Evolutionary conservation across 2,888 invertebrate species (phyloP), one percentile per base, ranked within the genome.

Genomic region (Dione juno): DNA sequence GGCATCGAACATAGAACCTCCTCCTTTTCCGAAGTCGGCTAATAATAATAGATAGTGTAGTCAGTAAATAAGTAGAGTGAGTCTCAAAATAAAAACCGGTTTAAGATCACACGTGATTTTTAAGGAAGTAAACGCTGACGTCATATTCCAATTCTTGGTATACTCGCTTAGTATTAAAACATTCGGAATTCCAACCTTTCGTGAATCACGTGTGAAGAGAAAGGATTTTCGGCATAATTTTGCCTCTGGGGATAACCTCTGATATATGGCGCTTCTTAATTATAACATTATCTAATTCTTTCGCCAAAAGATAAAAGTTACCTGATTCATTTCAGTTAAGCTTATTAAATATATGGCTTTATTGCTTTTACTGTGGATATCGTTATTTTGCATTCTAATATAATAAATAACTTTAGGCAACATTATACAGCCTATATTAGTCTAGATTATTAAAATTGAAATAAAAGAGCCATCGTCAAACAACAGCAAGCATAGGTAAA

Each of bases 171-270:
- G n/a, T n/a, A n/a, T 7, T 8, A 45, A 61, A 43, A 35, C 45
- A 28, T 0, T 61, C 1, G 61, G 45, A 35, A 61, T 45, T 61
- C n/a, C 28, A 28, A 45, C 28, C 40, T 40, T 45, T 45, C n/a
- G 43, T 61, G 61, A 61, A 45, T 61, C 61, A 61, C 45, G 16
- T 43, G 9, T 16, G 21, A 35, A 45, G 45, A 43, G 61, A 61
- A 61, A 61, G 61, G 61, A 45, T 45, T 61, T 45, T 28, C 11
- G 41, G 19, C 28, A 28, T 43, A 43, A 45, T 45, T 61, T 61
- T 45, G 28, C 16, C n/a, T 61, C n/a, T 16, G 61, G 45, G 61
- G 43, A 61, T 61, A 45, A 61, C 61, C 61, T 28, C 45, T 61
- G 35, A 35, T 35, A 61, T 61, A 35, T 61, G 28, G 28, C 59